Percentiles rank a stretch among this genome's conserved stretches.
phyloP scores from a whole-genome alignment of 1,140 invertebrate genomes.

The Anastatus disparis region DNA sequence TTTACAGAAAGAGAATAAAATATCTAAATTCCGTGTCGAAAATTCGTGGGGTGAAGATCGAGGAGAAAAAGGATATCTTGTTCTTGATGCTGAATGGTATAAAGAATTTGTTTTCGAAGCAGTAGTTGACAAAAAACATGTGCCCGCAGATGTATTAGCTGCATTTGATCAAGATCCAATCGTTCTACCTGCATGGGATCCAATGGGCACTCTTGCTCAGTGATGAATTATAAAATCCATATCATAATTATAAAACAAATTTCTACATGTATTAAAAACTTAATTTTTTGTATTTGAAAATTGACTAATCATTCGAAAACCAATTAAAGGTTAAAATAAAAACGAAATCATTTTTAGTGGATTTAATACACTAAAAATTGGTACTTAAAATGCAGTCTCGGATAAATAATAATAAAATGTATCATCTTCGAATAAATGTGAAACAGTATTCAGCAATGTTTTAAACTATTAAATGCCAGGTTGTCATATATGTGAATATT shows the following conservation, averaged over 20 bases:
- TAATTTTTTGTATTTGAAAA: slow-evolving; percentile 30
- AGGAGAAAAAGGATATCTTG: slow-evolving; percentile 87
- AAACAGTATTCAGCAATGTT: no score
- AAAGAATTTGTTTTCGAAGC: slow-evolving; percentile 90
- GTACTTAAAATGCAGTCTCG: not conserved
- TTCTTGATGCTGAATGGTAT: slow-evolving; percentile 88
- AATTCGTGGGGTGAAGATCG: slow-evolving; percentile 93
- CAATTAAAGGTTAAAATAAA: slow-evolving; percentile 13
- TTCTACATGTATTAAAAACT: slow-evolving; percentile 28
- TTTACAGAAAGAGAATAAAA: slow-evolving; percentile 72
- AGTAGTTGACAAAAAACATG: slow-evolving; percentile 87
- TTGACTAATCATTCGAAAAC: slow-evolving; percentile 19
- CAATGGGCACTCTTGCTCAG: slow-evolving; percentile 86
- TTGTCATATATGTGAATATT: slow-evolving; percentile 18
- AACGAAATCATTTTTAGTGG: slow-evolving; percentile 13
- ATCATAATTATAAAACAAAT: slow-evolving; percentile 28
- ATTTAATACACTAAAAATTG: slow-evolving; percentile 17
- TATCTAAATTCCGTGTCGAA: slow-evolving; percentile 84
- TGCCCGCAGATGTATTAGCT: slow-evolving; percentile 78
- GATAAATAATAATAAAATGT: not conserved
- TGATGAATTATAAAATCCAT: slow-evolving; percentile 55
- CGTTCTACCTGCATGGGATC: slow-evolving; percentile 90
- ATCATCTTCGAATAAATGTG: no score
- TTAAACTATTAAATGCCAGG: not conserved
- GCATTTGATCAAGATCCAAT: slow-evolving; percentile 81